A percentile compares a stretch with the other conserved stretches of the same genome.
Evolutionary conservation across 37 sponge, comb jelly and placozoan species (phyloP).

Genomic region (Chondrosia reniformis): DNA sequence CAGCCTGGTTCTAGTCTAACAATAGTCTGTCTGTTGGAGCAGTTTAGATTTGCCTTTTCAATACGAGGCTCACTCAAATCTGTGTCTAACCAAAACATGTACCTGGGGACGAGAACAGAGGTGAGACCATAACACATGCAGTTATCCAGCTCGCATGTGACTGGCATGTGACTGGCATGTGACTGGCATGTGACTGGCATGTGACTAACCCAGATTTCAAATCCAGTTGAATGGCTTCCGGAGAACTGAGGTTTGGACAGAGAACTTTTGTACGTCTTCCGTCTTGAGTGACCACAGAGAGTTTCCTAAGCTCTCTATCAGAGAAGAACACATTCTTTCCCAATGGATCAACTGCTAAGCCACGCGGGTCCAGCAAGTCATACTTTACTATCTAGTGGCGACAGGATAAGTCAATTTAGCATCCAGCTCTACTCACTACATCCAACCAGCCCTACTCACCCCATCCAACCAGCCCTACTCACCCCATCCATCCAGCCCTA

Average conservation of each 20-base stretch:
- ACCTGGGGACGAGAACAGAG: not conserved
- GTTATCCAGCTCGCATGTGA: not conserved
- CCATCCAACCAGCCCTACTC: too few relatives aligned
- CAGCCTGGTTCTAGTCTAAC: not conserved
- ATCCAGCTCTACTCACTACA: too few relatives aligned
- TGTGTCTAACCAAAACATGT: slow-evolving; percentile 15
- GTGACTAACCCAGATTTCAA: not conserved
- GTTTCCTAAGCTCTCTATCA: not conserved
- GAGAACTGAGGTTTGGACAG: not conserved
- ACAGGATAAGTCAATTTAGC: too few relatives aligned
- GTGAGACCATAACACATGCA: not conserved
- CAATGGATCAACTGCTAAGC: slow-evolving; percentile 7
- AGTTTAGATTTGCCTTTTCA: not conserved
- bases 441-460: too few relatives aligned
- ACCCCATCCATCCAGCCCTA: too few relatives aligned
- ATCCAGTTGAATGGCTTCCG: not conserved
- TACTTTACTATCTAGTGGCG: too few relatives aligned
- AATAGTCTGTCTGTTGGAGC: not conserved
- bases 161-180: not conserved
- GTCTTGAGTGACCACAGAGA: not conserved
- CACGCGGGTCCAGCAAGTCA: not conserved
- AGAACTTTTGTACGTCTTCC: not conserved
- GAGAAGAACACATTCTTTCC: not conserved
- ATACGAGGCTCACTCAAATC: not conserved
- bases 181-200: not conserved